These are phyloP conservation scores for Poeciliopsis turrubarensis DNA, from an alignment of 2,113 vertebrate species.

Conservation along the genomic window DNA sequence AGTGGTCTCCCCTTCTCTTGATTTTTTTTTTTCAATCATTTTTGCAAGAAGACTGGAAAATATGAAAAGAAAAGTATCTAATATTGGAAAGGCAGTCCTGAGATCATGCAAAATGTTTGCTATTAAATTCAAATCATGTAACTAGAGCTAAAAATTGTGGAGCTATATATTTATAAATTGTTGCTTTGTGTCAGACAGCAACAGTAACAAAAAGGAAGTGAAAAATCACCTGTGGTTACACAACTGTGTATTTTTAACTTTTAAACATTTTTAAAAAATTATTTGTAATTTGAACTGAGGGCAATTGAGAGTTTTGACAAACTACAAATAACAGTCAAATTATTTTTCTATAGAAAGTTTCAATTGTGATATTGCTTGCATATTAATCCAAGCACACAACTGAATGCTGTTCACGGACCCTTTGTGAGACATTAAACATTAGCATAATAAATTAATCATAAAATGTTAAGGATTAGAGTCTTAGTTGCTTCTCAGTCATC, in stretches of 20 bases:
- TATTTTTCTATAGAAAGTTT: too few species aligned
- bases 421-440: neutral
- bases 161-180: neutral
- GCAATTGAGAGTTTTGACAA: too few species aligned
- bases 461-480: neutral
- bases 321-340: too few species aligned
- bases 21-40: neutral
- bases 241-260: neutral
- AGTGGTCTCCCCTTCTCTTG: slow-evolving; percentile 6
- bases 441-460: neutral
- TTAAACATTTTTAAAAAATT: neutral
- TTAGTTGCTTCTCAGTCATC: too few species aligned
- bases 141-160: neutral
- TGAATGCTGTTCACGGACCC: too few species aligned
- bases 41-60: slow-evolving; percentile 6
- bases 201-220: neutral
- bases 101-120: neutral
- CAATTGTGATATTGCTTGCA: too few species aligned
- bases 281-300: neutral
- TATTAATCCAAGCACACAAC: too few species aligned
- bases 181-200: neutral
- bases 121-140: neutral
- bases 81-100: neutral
- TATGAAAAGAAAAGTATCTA: neutral
- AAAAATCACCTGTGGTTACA: neutral